Evolutionary conservation across 2,113 vertebrate species (phyloP), one percentile per base, ranked within the genome.

Genomic region (Anolis carolinensis): DNA sequence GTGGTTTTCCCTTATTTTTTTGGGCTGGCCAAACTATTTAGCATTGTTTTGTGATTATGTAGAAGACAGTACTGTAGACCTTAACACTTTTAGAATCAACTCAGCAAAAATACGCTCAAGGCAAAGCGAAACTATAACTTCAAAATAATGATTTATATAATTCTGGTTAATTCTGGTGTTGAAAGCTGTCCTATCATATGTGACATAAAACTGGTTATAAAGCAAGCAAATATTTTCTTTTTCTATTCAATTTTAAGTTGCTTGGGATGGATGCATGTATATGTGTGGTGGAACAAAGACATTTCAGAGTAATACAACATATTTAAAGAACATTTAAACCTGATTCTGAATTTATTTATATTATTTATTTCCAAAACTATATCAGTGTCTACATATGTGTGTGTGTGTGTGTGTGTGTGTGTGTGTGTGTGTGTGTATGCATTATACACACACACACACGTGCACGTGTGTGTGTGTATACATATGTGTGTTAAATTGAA

Each of bases 311-410:
- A 52, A 82, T 0, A 68, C 18, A 16, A 81, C 14, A 73, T 10
- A 39, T 73, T 73, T n/a, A 81, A 59, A 73, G 30, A 80, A 83
- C 74, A 52, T 65, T 16, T 1, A 89, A 39, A 9, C 13, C 52
- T 55, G 52, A 74, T 18, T n/a, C 67, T 87, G 79, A 90, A 92
- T 70, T 68, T 48, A 68, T n/a, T n/a, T n/a, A 70, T 72, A 62
- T 32, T 62, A 3, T 63, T 59, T 23, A 36, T 65, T 65, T 4
- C 63, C 39, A 44, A 44, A 5, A 44, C 39, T 2, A 44, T 44
- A 44, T 44, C n/a, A 7, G 11, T 52, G 11, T 7, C 6, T 7
- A 52, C n/a, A 39, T 10, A 1, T 44, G 39, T 44, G 39, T 44
- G 39, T 44, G 39, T 44, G 5, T 44, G 5, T 5, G n/a, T n/a